Conservation (phyloP, 2,888 invertebrate species). For the Chrysomela aeneicollis region DNA sequence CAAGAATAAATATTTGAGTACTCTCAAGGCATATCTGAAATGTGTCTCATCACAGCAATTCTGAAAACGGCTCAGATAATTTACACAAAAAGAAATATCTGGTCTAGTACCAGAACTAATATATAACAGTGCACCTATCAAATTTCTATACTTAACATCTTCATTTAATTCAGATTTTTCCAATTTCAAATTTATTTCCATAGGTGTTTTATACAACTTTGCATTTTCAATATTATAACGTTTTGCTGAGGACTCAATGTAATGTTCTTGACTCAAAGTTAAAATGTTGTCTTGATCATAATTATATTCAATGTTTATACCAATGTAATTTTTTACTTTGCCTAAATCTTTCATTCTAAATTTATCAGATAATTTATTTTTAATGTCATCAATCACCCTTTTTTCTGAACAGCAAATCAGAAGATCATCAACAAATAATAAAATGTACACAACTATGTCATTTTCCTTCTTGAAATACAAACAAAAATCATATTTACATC, state of each 20-base stretch:
- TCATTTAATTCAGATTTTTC: conserved; percentile 13
- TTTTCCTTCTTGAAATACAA: conserved; percentile 23
- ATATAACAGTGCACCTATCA: conserved; percentile 28
- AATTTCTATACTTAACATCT: conserved; percentile 26
- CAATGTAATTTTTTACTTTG: conserved; percentile 26
- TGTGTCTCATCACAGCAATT: not conserved
- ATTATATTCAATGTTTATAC: conserved; percentile 30
- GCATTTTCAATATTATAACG: conserved; percentile 23
- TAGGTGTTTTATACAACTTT: conserved; percentile 28
- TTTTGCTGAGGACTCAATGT: conserved; percentile 24
- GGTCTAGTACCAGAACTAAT: conserved; percentile 30
- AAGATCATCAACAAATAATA: conserved; percentile 37
- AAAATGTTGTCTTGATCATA: conserved; percentile 10
- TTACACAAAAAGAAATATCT: conserved; percentile 25
- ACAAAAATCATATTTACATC: conserved; percentile 29
- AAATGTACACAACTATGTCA: conserved; percentile 13
- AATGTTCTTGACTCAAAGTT: conserved; percentile 26
- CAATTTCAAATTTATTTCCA: too few species aligned
- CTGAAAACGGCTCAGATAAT: conserved; percentile 11
- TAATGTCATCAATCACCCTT: conserved; percentile 25
- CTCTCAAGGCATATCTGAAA: conserved; percentile 19
- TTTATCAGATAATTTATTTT: conserved; percentile 21
- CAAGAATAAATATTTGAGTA: conserved; percentile 25
- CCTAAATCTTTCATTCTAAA: conserved; percentile 37
- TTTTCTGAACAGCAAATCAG: conserved; percentile 27